Evolutionary conservation across 2,113 vertebrate species (phyloP).

Genomic region (Sardina pilchardus): DNA sequence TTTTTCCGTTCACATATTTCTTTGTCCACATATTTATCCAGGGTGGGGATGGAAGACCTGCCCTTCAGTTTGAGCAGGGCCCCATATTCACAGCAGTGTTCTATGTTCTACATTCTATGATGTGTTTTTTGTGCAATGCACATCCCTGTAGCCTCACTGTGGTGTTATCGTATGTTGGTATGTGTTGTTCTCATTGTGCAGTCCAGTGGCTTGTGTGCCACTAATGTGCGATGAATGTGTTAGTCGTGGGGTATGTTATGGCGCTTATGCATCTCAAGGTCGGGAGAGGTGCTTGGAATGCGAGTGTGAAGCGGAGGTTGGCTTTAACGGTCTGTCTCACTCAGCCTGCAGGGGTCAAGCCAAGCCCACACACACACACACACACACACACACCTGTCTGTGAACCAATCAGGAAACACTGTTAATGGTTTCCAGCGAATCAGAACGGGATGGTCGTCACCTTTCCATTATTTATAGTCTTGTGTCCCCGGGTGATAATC

Average conservation of each 20-base stretch:
- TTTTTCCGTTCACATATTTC: no score
- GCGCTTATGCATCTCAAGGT: neutral
- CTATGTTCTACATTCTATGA: no score
- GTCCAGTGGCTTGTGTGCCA: neutral
- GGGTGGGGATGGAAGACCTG: no score
- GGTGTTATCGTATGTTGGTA: no score
- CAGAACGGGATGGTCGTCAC: neutral
- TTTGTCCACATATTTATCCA: neutral
- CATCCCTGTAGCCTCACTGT: neutral
- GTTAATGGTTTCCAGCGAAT: neutral
- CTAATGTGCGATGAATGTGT: neutral
- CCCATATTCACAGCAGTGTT: neutral
- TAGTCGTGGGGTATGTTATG: neutral
- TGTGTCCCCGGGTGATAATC: conserved; percentile 23
- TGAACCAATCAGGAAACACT: neutral
- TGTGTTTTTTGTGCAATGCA: no score
- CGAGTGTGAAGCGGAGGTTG: neutral
- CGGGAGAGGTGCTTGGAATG: neutral
- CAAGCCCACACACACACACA: neutral
- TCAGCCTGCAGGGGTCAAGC: no score
- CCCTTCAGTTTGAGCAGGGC: neutral
- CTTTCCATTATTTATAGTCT: conserved; percentile 35
- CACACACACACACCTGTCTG: neutral
- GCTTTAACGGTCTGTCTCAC: neutral
- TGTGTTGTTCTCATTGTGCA: no score